Base-by-base conservation (phyloP, 2,113 vertebrate genomes). In the Aphelocoma coerulescens region DNA sequence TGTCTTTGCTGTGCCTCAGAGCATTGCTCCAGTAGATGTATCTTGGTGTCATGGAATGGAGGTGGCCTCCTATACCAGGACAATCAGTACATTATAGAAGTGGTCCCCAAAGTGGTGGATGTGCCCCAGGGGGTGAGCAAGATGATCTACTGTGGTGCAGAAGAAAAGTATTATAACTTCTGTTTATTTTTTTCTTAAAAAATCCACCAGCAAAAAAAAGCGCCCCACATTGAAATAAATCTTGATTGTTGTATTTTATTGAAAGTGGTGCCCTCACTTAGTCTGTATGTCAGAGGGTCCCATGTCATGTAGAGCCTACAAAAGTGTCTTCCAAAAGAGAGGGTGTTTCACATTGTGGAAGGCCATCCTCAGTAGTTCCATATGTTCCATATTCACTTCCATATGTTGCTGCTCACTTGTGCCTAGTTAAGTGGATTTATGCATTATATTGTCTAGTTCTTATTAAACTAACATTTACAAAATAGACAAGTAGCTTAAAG, bases 191-290 rank as follows among this genome's bases (percentile, higher is more conserved):
- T 84, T 26, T 11, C 49, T 33, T 13, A 0, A 75, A 75, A 61
- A 23, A 13, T 13, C 6, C 37, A 16, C 21, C 18, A 73, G 37
- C 30, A 55, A 26, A 59, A 22, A 46, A 19, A 49, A 26, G 5
- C 0, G 0, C 3, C 7, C 4, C 22, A 33, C 6, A 13, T 12
- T 71, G 55, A 76, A 81, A 59, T 54, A 26, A 73, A 49, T 32
- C 23, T 44, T 62, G 39, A 37, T 1, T 72, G 28, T 21, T 68
- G 8, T 48, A 24, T 43, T 85, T 26, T 44, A 58, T 54, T 83
- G 85, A 7, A 33, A 23, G 20, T 24, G 11, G 26, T 74, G 16
- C 33, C 9, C 26, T 89, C 18, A 41, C 54, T 77, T 24, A 51
- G 32, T 37, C 35, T 71, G 5, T 61, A 11, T 48, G 11, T 51